Percentiles rank a stretch among this genome's conserved stretches.
These are phyloP conservation scores for Anomalospiza imberbis DNA, from an alignment of 2,797 vertebrate species.

Conservation along the genomic window DNA sequence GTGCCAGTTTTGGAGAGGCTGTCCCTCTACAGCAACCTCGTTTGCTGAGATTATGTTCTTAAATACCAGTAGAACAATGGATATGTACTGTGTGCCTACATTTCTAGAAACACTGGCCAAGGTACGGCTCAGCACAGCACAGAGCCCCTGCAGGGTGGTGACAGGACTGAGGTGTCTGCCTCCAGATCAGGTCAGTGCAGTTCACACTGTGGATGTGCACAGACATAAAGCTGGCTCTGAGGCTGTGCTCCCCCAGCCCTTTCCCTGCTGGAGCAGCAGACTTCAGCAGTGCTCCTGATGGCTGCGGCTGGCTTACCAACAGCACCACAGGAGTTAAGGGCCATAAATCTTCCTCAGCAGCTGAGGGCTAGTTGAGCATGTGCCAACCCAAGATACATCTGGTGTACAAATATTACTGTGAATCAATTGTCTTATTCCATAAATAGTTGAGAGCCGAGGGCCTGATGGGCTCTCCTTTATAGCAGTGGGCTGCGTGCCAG, in stretches of 20 bases:
- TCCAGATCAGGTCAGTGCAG: rapidly evolving
- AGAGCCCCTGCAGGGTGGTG: no score
- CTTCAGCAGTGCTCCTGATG: background rate
- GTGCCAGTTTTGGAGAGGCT: background rate
- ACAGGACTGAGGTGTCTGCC: rapidly evolving
- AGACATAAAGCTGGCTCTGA: background rate
- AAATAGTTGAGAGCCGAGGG: background rate
- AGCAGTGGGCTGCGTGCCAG: background rate
- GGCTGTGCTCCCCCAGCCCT: background rate
- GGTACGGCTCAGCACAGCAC: rapidly evolving
- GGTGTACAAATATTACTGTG: background rate
- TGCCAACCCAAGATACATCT: background rate
- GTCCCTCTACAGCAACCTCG: background rate
- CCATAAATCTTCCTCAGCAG: background rate
- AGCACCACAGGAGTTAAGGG: background rate
- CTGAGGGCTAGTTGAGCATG: background rate
- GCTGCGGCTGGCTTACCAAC: background rate
- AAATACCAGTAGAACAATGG: rapidly evolving
- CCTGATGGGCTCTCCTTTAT: background rate
- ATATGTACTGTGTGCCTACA: rapidly evolving
- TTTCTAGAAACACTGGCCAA: background rate
- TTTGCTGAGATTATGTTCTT: background rate
- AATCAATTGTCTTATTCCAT: background rate
- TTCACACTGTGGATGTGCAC: rapidly evolving
- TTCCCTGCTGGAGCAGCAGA: background rate